Percentiles rank a stretch among this genome's conserved stretches.
These are phyloP conservation scores for Benitochromis conjunctus DNA, from an alignment of 2,113 vertebrate genomes.

Conservation along the genomic window DNA sequence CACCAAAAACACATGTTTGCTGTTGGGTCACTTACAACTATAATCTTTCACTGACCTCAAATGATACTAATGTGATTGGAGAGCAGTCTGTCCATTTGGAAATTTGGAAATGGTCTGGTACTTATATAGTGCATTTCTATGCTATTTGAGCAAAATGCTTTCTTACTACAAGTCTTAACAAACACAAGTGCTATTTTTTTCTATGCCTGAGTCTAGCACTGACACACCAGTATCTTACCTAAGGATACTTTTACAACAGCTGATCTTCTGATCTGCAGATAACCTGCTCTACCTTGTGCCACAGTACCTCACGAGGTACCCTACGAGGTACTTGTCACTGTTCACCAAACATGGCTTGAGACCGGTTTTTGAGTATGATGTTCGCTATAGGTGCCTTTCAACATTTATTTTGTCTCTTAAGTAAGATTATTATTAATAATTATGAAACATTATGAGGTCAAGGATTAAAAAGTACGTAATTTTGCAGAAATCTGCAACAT, in stretches of 20 bases:
- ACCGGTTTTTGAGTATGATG: background rate
- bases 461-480: background rate
- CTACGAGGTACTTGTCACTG: background rate
- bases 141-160: background rate
- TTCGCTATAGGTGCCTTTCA: background rate
- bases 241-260: too few relatives aligned
- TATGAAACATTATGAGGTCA: background rate
- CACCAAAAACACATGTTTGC: slow-evolving; percentile 7
- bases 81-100: background rate
- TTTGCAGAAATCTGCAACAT: background rate
- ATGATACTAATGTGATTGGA: background rate
- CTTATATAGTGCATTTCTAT: background rate
- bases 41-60: slow-evolving; percentile 16
- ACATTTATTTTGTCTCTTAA: background rate
- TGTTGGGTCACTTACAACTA: background rate
- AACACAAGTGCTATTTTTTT: background rate
- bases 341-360: background rate
- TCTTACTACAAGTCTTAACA: background rate
- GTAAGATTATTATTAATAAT: background rate
- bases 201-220: background rate
- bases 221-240: background rate
- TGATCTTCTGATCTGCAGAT: too few relatives aligned
- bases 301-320: too few relatives aligned
- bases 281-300: too few relatives aligned
- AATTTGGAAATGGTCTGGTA: too few relatives aligned